Evolutionary conservation across 1,140 invertebrate species (phyloP), one percentile per base, ranked within the genome.

Genomic region (Coboldia fuscipes): DNA sequence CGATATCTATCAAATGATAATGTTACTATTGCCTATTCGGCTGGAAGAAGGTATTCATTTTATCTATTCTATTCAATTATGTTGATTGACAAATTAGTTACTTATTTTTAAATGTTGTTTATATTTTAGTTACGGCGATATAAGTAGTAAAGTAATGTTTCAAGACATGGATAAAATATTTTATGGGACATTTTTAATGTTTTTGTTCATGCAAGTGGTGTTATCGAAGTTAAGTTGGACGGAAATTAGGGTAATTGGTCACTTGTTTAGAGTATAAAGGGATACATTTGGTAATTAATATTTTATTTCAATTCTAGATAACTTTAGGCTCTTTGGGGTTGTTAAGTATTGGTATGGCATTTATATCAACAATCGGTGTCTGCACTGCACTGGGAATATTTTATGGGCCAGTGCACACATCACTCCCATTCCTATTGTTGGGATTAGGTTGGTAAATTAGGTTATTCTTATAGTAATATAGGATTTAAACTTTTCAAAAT

Each of bases 401-500:
- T 4, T 84, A 79, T 54, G 77, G 79, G 2, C 80, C 80, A 3
- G 75, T 86, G 10, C 80, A 85, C 51, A 70, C 72, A 17, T 75
- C 79, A 19, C 57, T 86, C 41, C 80, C 80, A 6, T 83, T 85
- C 57, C 58, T 86, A 27, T 47, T 86, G 18, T 69, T 85, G 61
- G 80, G 80, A 44, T 63, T 81, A 39, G 77, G n/a, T n/a, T n/a
- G n/a, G n/a, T n/a, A n/a, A n/a, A n/a, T n/a, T n/a, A n/a, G n/a
- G n/a, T n/a, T n/a, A n/a, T n/a, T n/a, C n/a, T n/a, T n/a, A n/a
- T n/a, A n/a, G n/a, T n/a, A n/a, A n/a, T n/a, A n/a, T n/a, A n/a
- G n/a, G n/a, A n/a, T n/a, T n/a, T n/a, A n/a, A n/a, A n/a, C n/a
- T n/a, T n/a, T n/a, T n/a, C n/a, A n/a, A n/a, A n/a, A n/a, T n/a